Evolutionary conservation across 2,113 vertebrate species (phyloP).

Genomic region (Tragulus kanchil): DNA sequence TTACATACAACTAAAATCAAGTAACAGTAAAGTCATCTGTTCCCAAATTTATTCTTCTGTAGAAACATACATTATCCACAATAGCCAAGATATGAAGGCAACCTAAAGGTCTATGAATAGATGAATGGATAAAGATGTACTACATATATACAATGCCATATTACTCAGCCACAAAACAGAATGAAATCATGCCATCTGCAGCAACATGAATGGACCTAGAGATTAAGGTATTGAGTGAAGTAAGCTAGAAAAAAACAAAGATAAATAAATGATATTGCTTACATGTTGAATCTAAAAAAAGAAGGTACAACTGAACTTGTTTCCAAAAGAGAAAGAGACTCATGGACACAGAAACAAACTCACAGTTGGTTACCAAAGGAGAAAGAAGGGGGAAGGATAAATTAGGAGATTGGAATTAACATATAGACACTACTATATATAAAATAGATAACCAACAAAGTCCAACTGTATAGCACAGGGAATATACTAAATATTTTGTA

Average conservation of each 20-base stretch:
- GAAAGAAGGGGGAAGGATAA: not conserved
- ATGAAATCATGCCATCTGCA: not conserved
- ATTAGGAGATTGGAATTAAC: not conserved
- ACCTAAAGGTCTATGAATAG: not conserved
- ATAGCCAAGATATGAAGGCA: not conserved
- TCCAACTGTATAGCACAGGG: not conserved
- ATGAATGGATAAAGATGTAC: not conserved
- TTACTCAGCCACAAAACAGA: not conserved
- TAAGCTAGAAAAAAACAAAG: not conserved
- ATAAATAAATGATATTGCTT: not conserved
- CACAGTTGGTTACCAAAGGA: not conserved
- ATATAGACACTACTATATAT: not conserved
- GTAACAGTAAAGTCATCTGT: not conserved
- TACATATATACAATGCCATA: not conserved
- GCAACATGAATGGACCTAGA: not conserved
- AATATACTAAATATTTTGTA: not conserved
- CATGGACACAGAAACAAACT: not conserved
- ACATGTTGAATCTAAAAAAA: not conserved
- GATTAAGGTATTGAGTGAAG: not conserved
- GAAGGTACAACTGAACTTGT: not conserved
- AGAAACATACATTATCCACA: not conserved
- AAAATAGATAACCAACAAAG: not conserved
- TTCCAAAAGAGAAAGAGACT: not conserved
- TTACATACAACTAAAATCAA: not conserved
- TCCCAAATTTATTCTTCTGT: not conserved